A percentile compares a stretch with the other conserved stretches of the same genome.
Evolutionary conservation across 1,140 invertebrate genomes (phyloP).

Genomic region (Lasioglossum baleicum): DNA sequence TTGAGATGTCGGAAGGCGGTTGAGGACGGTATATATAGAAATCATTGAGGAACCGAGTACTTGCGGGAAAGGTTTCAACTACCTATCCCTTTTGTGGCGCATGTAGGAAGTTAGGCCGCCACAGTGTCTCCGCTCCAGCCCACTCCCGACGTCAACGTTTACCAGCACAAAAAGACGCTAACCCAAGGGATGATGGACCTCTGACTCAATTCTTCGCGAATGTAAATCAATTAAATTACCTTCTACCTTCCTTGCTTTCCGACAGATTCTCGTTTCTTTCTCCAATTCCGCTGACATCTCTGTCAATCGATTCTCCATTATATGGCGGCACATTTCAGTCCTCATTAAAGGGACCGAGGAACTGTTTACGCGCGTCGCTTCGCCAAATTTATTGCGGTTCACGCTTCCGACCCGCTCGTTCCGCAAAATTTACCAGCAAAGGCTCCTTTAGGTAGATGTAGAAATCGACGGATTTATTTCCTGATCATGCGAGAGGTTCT

Average conservation of each 20-base stretch:
- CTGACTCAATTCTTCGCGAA: slow-evolving; percentile 90
- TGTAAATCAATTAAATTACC: slow-evolving; percentile 92
- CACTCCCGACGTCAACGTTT: slow-evolving; percentile 89
- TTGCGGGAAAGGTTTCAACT: too few species aligned
- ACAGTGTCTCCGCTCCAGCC: slow-evolving; percentile 33
- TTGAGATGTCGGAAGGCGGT: too few species aligned
- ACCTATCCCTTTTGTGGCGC: too few species aligned
- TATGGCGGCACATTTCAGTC: slow-evolving; percentile 30
- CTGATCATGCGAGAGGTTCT: too few species aligned
- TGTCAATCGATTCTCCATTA: slow-evolving; percentile 50
- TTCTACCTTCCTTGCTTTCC: slow-evolving; percentile 80
- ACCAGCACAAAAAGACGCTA: slow-evolving; percentile 95
- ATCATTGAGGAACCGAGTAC: too few species aligned
- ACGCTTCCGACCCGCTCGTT: too few species aligned
- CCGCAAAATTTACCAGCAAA: too few species aligned
- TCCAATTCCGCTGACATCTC: slow-evolving; percentile 43
- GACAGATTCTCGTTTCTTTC: slow-evolving; percentile 40
- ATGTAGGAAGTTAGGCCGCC: too few species aligned
- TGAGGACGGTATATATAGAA: too few species aligned
- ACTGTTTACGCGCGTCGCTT: background rate
- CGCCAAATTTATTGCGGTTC: background rate
- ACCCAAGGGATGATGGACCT: slow-evolving; percentile 96
- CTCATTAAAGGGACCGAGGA: background rate
- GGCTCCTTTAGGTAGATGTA: too few species aligned
- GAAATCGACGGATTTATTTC: too few species aligned